phyloP scores from a whole-genome alignment of 1,140 invertebrate species.

The Lepidotrigona ventralis region DNA sequence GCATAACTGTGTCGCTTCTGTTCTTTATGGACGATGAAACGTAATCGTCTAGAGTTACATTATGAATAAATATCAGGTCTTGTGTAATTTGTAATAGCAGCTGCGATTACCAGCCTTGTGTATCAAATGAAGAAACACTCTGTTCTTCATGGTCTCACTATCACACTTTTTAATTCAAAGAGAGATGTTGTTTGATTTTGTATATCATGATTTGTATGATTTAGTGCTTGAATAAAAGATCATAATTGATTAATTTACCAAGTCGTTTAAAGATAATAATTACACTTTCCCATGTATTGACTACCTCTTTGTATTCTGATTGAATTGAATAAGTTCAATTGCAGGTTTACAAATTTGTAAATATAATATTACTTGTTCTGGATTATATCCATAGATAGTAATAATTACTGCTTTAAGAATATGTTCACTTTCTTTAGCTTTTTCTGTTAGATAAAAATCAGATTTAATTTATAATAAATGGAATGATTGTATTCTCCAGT shows the following conservation, averaged over 20 bases:
- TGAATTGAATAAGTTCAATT: slow-evolving; percentile 67
- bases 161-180: slow-evolving; percentile 64
- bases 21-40: neutral
- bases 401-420: slow-evolving; percentile 70
- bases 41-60: neutral
- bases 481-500: slow-evolving; percentile 54
- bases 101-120: neutral
- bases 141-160: neutral
- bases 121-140: neutral
- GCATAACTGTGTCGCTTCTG: neutral
- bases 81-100: no score
- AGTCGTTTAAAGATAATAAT: slow-evolving; percentile 72
- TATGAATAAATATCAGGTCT: slow-evolving; percentile 3
- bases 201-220: slow-evolving; percentile 69
- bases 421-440: slow-evolving; percentile 52
- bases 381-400: slow-evolving; percentile 65
- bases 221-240: slow-evolving; percentile 66
- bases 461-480: slow-evolving; percentile 67
- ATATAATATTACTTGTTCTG: slow-evolving; percentile 60
- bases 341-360: slow-evolving; percentile 64
- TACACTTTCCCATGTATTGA: slow-evolving; percentile 68
- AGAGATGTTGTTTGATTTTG: slow-evolving; percentile 57
- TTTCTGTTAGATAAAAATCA: slow-evolving; percentile 46
- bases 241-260: slow-evolving; percentile 52
- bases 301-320: slow-evolving; percentile 63